phyloP scores from a whole-genome alignment of 2,888 invertebrate species.

The Hydraecia micacea region DNA sequence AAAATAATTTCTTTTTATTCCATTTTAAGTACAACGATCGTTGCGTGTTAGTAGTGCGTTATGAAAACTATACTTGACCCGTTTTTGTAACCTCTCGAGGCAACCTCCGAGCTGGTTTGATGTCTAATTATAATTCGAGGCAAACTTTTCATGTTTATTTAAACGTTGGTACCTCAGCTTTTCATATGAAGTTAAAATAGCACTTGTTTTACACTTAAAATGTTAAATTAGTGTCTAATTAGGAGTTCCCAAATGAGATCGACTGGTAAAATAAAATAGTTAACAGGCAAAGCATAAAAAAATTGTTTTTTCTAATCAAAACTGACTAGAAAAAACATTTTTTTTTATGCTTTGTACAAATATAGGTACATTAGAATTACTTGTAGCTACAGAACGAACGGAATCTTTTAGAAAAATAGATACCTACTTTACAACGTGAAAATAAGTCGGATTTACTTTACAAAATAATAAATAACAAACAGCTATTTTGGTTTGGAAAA shows the following conservation, averaged over 20 bases:
- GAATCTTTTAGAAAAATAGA: neutral
- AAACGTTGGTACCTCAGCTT: conserved; percentile 58
- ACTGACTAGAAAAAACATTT: no score
- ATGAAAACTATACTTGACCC: conserved; percentile 82
- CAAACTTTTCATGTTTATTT: conserved; percentile 72
- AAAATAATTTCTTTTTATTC: conserved; percentile 56
- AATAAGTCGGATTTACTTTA: neutral
- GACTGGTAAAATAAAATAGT: neutral
- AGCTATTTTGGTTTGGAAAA: conserved; percentile 2
- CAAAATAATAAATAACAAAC: neutral
- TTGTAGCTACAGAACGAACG: neutral
- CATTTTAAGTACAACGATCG: conserved; percentile 56
- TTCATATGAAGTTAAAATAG: conserved; percentile 4
- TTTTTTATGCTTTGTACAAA: no score
- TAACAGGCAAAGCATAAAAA: neutral
- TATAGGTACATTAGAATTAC: no score
- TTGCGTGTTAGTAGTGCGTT: conserved; percentile 76
- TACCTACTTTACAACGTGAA: neutral
- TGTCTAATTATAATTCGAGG: conserved; percentile 74
- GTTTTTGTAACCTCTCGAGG: conserved; percentile 75
- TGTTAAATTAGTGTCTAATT: neutral
- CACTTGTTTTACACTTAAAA: neutral
- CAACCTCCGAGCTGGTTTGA: conserved; percentile 69
- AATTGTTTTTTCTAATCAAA: no score
- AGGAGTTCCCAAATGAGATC: neutral